Evolutionary conservation across 2,797 vertebrate genomes (phyloP).

Genomic region (Silurus lanzhouensis): DNA sequence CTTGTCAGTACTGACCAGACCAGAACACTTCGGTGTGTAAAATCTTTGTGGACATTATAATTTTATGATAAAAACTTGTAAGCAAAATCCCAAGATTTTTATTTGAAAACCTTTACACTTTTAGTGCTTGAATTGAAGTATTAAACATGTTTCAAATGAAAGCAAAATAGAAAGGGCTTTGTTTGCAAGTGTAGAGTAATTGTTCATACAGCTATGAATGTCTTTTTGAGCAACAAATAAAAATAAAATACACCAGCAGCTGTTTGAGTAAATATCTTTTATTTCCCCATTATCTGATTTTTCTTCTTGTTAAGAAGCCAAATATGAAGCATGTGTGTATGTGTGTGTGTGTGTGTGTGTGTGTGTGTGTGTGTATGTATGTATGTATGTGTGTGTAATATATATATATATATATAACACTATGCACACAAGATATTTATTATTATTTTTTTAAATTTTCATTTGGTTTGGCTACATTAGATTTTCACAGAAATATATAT

Average conservation of each 20-base stretch:
- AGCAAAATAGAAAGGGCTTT: background rate
- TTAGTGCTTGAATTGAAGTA: background rate
- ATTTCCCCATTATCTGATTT: background rate
- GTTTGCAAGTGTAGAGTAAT: background rate
- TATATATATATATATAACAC: too few relatives aligned
- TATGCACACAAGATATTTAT: too few relatives aligned
- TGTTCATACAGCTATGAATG: background rate
- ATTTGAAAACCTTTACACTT: background rate
- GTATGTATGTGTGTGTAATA: too few relatives aligned
- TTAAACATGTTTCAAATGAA: background rate
- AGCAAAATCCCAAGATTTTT: background rate
- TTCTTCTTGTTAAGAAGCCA: background rate
- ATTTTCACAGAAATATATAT: background rate
- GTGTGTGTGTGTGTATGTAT: background rate
- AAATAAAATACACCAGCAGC: background rate
- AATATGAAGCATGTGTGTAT: background rate
- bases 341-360: too few relatives aligned
- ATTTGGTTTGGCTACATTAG: background rate
- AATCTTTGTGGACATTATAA: background rate
- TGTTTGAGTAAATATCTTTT: background rate
- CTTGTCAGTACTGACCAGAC: background rate
- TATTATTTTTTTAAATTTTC: too few relatives aligned
- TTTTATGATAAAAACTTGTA: background rate
- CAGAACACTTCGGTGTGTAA: background rate
- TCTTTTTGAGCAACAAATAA: slow-evolving; percentile 13